Evolutionary conservation across 2,113 vertebrate genomes (phyloP), one percentile per base, ranked within the genome.

Genomic region (Crotalus helleri): DNA sequence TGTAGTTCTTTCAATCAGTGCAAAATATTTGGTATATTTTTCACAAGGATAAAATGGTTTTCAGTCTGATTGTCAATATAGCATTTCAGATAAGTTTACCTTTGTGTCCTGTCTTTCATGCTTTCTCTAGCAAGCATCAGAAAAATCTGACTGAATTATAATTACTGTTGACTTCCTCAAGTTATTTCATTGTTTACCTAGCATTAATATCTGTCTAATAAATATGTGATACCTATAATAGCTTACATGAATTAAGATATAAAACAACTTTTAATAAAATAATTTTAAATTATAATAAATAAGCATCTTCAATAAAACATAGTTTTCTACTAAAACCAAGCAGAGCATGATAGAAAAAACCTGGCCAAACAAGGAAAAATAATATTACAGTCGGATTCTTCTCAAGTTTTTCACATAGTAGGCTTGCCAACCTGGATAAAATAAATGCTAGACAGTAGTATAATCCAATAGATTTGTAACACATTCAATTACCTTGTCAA

Each of bases 1-100:
- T 57, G 87, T 53, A 55, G 86, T 88, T 91, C 49, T 92, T 92
- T 89, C 87, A 92, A 12, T 74, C 39, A 69, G 53, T 57, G 53
- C 53, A 57, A 89, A 74, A 89, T 92, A 87, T 59, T 86, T 51
- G 24, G 2, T 87, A 5, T 91, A 87, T 87, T 87, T 91, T 87
- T 59, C 81, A 59, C 39, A 91, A n/a, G 39, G 17, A 64, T 33
- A 88, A 87, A 88, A 87, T 88, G 49, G 5, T 21, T 89, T 74
- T 44, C 61, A n/a, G 74, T 89, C 53, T 92, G 91, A 91, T 29
- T 86, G 24, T 51, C 46, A 64, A 17, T 26, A 69, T 49, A 51
- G 29, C 29, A 55, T 81, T 29, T 33, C 3, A 61, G 44, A 39
- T 19, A 17, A 3, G 39, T 39, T 92, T 13, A 39, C 39, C 10